Evolutionary conservation across 1,140 invertebrate species (phyloP), one percentile per base, ranked within the genome.

Genomic region (Dendroctonus valens): DNA sequence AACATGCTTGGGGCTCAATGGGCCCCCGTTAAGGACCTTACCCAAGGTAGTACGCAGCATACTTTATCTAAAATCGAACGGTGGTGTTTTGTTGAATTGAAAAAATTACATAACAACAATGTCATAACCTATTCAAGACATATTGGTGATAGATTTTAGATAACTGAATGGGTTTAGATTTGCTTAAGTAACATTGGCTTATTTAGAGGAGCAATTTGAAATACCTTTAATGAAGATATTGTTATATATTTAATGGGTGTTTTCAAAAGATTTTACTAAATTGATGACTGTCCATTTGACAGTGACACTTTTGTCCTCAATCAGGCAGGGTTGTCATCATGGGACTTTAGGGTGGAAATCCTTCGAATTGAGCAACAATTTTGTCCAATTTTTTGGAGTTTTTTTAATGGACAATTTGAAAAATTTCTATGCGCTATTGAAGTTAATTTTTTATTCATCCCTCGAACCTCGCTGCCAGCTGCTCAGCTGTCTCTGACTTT

Each of bases 21-120:
- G 74, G 14, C 74, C 71, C 66, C 74, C 72, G 8, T 59, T 72
- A 6, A 78, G 73, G 44, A 73, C 65, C 66, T 74, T 74, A 3
- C 57, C 65, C n/a, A 77, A 57, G 41, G 75, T 71, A 37, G 71
- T 70, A 64, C 75, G 73, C 66, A 78, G 54, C 77, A 78, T 78
- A 41, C 41, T 69, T 54, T 53, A 66, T 26, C 64, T 65, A 41
- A 61, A 61, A 61, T 40, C 51, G 38, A 40, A 50, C 12, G 6
- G 15, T 55, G 6, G 41, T 57, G 14, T 41, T 57, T 49, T 14
- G 40, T 11, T 55, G 53, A 55, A 51, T 41, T 41, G 39, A 51
- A 53, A 54, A 67, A 67, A 67, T 67, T 67, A 67, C 41, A 67
- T 67, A 67, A 67, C 58, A 53, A 63, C 26, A 26, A 7, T 38